A percentile compares a stretch with the other conserved stretches of the same genome.
These are phyloP conservation scores for Dolichomitus sp. DNA, from an alignment of 2,888 invertebrate genomes.

Conservation along the genomic window DNA sequence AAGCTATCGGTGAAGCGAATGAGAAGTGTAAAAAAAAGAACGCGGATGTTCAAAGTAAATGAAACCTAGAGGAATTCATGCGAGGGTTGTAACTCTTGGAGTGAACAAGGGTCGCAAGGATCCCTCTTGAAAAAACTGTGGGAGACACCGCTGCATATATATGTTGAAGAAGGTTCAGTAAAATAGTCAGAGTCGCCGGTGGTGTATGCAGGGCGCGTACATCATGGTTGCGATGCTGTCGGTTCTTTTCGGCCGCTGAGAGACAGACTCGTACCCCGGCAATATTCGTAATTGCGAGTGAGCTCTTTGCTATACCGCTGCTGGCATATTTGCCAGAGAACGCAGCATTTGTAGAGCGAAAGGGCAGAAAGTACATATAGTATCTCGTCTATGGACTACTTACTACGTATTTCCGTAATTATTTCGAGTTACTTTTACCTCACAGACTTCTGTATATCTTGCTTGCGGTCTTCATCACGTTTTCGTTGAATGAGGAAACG, in stretches of 20 bases:
- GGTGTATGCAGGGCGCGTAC: constrained; percentile 55
- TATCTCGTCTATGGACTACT: constrained; percentile 1
- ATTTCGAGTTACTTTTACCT: constrained; percentile 65
- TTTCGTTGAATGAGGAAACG: neutral
- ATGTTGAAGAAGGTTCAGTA: constrained; percentile 1
- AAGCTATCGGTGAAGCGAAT: constrained; percentile 11
- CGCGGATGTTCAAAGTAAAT: constrained; percentile 46
- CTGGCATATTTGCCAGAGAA: constrained; percentile 49
- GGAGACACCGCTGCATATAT: neutral
- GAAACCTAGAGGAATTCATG: constrained; percentile 45
- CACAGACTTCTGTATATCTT: neutral
- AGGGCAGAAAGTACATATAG: neutral
- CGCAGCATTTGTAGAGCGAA: constrained; percentile 9
- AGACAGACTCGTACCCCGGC: constrained; percentile 61
- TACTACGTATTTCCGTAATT: constrained; percentile 70
- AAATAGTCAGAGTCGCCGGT: constrained; percentile 17
- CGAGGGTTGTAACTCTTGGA: constrained; percentile 15
- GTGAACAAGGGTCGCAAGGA: constrained; percentile 42
- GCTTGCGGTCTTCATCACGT: constrained; percentile 14
- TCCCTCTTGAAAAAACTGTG: constrained; percentile 50
- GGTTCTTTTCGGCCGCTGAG: constrained; percentile 35
- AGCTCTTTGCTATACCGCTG: neutral
- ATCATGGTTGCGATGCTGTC: constrained; percentile 50
- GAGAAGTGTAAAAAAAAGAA: constrained; percentile 13
- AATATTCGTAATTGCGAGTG: constrained; percentile 75